These are phyloP conservation scores for Pogona vitticeps DNA, from an alignment of 2,113 vertebrate species.

Conservation along the genomic window DNA sequence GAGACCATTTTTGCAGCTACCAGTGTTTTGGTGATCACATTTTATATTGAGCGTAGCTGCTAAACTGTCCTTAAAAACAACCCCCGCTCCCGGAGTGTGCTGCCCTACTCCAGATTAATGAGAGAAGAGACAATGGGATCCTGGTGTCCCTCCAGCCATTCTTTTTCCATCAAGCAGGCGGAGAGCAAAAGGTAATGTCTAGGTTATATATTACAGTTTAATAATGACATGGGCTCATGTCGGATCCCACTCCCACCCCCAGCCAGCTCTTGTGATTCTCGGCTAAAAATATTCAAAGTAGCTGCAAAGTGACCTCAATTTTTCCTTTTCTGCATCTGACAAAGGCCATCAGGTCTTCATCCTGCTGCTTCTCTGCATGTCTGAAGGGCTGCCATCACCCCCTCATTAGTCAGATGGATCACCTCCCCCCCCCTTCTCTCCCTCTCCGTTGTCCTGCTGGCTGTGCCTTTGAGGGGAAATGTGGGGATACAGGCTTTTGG, in stretches of 20 bases:
- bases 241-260: background rate
- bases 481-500: background rate
- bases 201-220: background rate
- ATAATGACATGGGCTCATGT: background rate
- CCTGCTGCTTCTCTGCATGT: background rate
- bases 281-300: background rate
- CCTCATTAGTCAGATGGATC: background rate
- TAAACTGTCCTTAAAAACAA: background rate
- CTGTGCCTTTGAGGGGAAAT: background rate
- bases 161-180: background rate
- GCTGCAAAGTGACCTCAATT: background rate
- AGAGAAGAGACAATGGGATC: background rate
- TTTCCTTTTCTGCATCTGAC: rapidly evolving
- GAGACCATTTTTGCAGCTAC: no score
- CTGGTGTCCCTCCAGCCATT: background rate
- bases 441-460: background rate
- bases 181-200: background rate
- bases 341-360: background rate
- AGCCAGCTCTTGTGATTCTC: background rate
- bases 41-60: background rate
- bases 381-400: background rate
- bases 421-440: background rate
- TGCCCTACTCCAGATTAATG: background rate
- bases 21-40: background rate
- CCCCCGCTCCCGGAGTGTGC: no score